Base-by-base conservation (phyloP, 2,797 vertebrate species). In the Chelon labrosus region DNA sequence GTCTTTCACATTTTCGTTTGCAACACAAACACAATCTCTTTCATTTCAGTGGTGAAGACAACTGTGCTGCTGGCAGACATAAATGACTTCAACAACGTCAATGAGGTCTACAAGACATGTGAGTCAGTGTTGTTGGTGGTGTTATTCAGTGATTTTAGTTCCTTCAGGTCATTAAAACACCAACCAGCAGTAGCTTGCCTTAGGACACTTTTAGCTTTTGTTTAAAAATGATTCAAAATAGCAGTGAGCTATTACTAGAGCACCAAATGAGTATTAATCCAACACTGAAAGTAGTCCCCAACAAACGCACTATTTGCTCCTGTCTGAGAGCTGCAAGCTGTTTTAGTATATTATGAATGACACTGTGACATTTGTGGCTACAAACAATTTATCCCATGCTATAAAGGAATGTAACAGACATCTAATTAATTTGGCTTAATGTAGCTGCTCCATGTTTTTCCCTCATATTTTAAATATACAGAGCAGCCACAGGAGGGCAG, bases 51-150 rank as follows among this genome's bases (percentile, higher is more conserved):
- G 93, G 97, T 99, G 76, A 99, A 99, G 93, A 95, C 98, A 58
- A 99, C 97, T 0, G 96, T 99, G 80, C 91, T 99, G 67, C 92
- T 99, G 82, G 94, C 96, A 27, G 96, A 99, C 72, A 98, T 99
- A 7, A 97, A 97, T 53, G 97, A 99, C 93, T 99, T 98, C 75
- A 94, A 87, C 89, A 88, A 88, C 2, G 94, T 99, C 78, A 99
- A 99, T 55, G 97, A 98, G 14, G 80, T 96, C 89, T 99, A 99
- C 92, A 97, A 95, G 84, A 95, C 96, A 53, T 98, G 98, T 99
- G 91, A 98, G 98, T 95, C 11, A 1, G 5, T 35, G 31, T 35
- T 8, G 5, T 7, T 35, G 31, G 31, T 49, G 47, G n/a, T 37
- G 27, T 7, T 54, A 14, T 3, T 27, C 13, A 17, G 3, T 12